Conservation (phyloP, 2,888 invertebrate genomes). For the Drosophila dives region DNA sequence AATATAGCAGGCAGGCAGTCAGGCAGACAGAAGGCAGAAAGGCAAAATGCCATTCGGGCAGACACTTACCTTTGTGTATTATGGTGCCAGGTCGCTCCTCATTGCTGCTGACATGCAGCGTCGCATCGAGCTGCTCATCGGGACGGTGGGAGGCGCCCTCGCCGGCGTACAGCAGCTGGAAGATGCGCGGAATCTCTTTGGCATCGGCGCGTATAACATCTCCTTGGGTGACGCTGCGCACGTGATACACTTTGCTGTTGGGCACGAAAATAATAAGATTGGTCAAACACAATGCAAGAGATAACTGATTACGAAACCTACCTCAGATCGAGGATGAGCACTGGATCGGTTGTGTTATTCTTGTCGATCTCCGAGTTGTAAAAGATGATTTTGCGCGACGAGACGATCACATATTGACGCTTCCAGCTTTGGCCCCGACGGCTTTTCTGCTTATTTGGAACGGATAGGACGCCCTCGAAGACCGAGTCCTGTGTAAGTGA, state of each 20-base stretch:
- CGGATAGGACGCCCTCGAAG: conserved; percentile 97
- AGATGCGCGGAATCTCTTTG: conserved; percentile 99
- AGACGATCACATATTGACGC: conserved; percentile 98
- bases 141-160: conserved; percentile 96
- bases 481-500: conserved; percentile 87
- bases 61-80: conserved; percentile 83
- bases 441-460: conserved; percentile 98
- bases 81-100: conserved; percentile 85
- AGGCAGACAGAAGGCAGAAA: not conserved
- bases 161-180: conserved; percentile 97
- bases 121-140: conserved; percentile 88
- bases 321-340: conserved; percentile 97
- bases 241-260: conserved; percentile 98
- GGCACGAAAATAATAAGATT: not conserved
- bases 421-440: conserved; percentile 96
- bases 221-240: conserved; percentile 98
- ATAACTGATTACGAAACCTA: conserved; percentile 84
- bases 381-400: conserved; percentile 98
- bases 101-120: conserved; percentile 85
- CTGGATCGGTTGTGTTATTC: conserved; percentile 95
- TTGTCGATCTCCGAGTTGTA: conserved; percentile 98
- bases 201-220: conserved; percentile 99
- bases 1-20: not conserved
- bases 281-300: not conserved
- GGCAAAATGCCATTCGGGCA: not conserved